These are phyloP conservation scores for Nomada flava DNA, from an alignment of 2,888 invertebrate genomes.

Conservation along the genomic window DNA sequence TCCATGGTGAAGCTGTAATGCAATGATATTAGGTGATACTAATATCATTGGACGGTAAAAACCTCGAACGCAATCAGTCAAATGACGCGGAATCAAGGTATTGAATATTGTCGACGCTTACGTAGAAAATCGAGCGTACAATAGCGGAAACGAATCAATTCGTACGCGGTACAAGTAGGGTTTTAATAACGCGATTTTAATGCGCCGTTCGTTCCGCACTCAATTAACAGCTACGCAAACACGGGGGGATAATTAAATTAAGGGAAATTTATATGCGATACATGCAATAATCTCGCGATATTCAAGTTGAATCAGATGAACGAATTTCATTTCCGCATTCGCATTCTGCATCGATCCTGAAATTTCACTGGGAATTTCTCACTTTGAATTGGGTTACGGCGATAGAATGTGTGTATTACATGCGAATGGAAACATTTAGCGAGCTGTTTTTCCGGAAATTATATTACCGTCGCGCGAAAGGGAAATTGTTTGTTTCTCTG, in stretches of 20 bases:
- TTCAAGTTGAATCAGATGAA: neutral
- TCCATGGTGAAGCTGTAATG: neutral
- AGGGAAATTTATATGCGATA: constrained; percentile 1
- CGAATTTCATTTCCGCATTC: neutral
- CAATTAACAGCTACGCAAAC: constrained; percentile 27
- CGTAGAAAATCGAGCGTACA: neutral
- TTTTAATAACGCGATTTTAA: constrained; percentile 20
- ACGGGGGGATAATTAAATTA: constrained; percentile 13
- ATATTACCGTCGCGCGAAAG: no score
- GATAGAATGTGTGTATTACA: no score
- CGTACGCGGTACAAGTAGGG: neutral
- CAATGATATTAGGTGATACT: no score
- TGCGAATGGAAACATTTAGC: no score
- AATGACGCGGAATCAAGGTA: constrained; percentile 1
- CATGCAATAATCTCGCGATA: constrained; percentile 3
- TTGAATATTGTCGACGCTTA: neutral
- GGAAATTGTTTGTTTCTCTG: no score
- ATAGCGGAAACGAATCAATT: neutral
- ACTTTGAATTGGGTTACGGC: no score
- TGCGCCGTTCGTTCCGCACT: neutral
- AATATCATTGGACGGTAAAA: neutral
- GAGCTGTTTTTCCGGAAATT: no score
- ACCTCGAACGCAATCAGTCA: neutral
- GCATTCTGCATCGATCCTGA: no score
- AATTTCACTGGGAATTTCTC: no score